Conservation (phyloP, 2,888 invertebrate species). For the Mystacides longicornis region DNA sequence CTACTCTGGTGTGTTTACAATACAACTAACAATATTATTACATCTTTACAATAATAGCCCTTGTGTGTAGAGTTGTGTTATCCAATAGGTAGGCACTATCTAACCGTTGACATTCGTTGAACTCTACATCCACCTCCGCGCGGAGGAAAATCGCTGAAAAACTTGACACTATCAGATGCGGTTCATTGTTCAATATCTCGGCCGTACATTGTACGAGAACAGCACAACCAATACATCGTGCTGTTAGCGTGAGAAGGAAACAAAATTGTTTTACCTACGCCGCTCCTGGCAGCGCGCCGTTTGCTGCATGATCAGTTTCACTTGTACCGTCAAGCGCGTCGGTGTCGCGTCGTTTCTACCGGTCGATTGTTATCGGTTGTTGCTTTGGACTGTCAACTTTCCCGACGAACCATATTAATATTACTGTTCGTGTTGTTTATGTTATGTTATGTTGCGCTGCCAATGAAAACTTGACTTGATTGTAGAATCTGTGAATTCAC, state of each 20-base stretch:
- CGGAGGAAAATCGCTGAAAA: background rate
- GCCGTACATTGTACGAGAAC: background rate
- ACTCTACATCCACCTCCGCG: background rate
- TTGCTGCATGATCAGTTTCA: slow-evolving; percentile 1
- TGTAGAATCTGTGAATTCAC: no score
- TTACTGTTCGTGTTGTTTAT: no score
- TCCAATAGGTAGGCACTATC: background rate
- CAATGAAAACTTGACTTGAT: no score
- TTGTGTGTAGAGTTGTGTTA: background rate
- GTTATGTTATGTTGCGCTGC: no score
- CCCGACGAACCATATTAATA: no score
- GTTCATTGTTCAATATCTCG: background rate
- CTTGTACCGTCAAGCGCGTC: background rate
- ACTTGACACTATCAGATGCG: background rate
- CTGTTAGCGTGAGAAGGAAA: background rate
- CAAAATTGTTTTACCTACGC: background rate
- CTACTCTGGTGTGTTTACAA: no score
- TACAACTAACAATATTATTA: no score
- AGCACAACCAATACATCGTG: background rate
- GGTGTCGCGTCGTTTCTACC: background rate
- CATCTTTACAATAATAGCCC: background rate
- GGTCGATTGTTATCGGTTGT: no score
- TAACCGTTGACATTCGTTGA: background rate
- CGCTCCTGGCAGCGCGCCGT: no score
- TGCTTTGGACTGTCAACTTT: no score